Conservation (phyloP, 2,888 invertebrate species). For the Drosophila conformis region DNA sequence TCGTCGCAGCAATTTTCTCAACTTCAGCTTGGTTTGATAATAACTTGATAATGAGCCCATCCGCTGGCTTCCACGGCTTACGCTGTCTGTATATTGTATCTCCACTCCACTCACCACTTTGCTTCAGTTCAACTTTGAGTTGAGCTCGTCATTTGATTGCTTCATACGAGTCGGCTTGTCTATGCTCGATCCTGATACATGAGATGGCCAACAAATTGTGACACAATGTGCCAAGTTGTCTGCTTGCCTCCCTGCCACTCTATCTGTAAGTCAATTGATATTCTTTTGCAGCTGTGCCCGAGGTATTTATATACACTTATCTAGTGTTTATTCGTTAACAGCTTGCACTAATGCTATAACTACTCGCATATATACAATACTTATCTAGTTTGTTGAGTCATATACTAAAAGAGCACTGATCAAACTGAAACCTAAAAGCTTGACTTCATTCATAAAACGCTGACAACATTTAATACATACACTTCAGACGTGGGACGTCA, state of each 20-base stretch:
- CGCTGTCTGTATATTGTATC: slow-evolving; percentile 17
- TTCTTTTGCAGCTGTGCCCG: slow-evolving; percentile 39
- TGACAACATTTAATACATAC: slow-evolving; percentile 33
- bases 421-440: slow-evolving; percentile 12
- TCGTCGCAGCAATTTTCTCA: slow-evolving; percentile 45
- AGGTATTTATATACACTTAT: slow-evolving; percentile 65
- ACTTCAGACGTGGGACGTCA: slow-evolving; percentile 38
- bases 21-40: slow-evolving; percentile 57
- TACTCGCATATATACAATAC: slow-evolving; percentile 19
- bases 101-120: background rate
- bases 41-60: slow-evolving; percentile 73
- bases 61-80: slow-evolving; percentile 47
- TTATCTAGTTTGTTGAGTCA: slow-evolving; percentile 37
- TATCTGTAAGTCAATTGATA: slow-evolving; percentile 30
- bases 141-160: slow-evolving; percentile 24
- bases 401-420: slow-evolving; percentile 28
- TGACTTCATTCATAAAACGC: slow-evolving; percentile 59
- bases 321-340: slow-evolving; percentile 64
- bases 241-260: background rate
- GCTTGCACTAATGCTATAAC: slow-evolving; percentile 46
- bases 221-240: slow-evolving; percentile 50
- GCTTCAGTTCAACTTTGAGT: slow-evolving; percentile 3
- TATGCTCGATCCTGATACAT: slow-evolving; percentile 48
- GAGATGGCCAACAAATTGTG: slow-evolving; percentile 65
- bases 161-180: slow-evolving; percentile 18